These are phyloP conservation scores for Pitta sordida DNA, from an alignment of 2,113 vertebrate genomes.

Conservation along the genomic window DNA sequence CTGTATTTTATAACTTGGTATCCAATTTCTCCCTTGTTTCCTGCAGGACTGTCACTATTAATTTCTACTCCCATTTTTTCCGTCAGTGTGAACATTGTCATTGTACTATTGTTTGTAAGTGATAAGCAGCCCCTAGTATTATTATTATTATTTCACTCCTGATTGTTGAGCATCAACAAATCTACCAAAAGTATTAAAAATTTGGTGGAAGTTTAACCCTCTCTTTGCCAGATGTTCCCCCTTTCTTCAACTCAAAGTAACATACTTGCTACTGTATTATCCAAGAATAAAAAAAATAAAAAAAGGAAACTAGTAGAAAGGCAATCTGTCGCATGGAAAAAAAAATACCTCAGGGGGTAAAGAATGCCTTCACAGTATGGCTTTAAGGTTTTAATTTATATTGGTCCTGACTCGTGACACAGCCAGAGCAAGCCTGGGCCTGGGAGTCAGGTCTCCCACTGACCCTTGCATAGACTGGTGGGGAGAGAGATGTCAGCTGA, in stretches of 20 bases:
- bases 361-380: constrained; percentile 79
- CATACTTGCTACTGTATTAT: constrained; percentile 55
- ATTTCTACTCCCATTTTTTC: constrained; percentile 79
- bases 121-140: constrained; percentile 69
- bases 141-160: constrained; percentile 72
- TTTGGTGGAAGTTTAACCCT: constrained; percentile 77
- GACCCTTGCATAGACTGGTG: constrained; percentile 83
- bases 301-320: constrained; percentile 67
- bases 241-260: constrained; percentile 65
- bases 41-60: constrained; percentile 76
- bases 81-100: constrained; percentile 69
- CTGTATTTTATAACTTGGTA: constrained; percentile 79
- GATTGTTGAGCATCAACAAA: constrained; percentile 72
- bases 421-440: constrained; percentile 75
- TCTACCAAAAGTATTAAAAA: constrained; percentile 70
- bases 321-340: constrained; percentile 73
- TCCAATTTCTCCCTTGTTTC: constrained; percentile 79
- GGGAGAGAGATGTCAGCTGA: constrained; percentile 81
- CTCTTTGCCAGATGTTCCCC: constrained; percentile 68
- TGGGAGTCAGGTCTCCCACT: constrained; percentile 79
- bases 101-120: constrained; percentile 70
- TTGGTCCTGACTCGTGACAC: constrained; percentile 84
- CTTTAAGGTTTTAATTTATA: constrained; percentile 89
- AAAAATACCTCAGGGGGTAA: constrained; percentile 71
- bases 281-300: constrained; percentile 35